Evolutionary conservation across 2,797 vertebrate genomes (phyloP).

Genomic region (Sebastes kiyomatsui): DNA sequence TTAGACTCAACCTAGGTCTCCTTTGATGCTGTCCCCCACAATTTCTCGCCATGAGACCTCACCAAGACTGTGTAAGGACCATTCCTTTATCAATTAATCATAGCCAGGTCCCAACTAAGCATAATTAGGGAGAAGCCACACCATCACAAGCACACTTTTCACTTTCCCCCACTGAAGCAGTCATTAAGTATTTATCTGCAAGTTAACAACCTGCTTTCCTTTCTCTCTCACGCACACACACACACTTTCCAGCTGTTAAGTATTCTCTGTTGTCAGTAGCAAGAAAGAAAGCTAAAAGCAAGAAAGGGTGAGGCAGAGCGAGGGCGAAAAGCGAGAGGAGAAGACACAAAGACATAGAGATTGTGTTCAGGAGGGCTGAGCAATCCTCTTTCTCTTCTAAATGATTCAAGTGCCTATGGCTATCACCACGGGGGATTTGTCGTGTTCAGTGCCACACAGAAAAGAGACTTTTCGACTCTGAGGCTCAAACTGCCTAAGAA

Average conservation of each 20-base stretch:
- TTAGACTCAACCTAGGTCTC: slow-evolving; percentile 93
- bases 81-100: slow-evolving; percentile 99
- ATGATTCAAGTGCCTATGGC: slow-evolving; percentile 86
- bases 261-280: slow-evolving; percentile 61
- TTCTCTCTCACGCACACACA: slow-evolving; percentile 19
- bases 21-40: slow-evolving; percentile 98
- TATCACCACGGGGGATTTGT: slow-evolving; percentile 83
- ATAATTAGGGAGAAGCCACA: slow-evolving; percentile 97
- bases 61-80: slow-evolving; percentile 86
- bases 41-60: slow-evolving; percentile 73
- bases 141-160: slow-evolving; percentile 85
- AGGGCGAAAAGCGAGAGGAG: slow-evolving; percentile 22
- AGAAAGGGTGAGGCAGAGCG: slow-evolving; percentile 31
- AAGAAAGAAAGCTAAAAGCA: slow-evolving; percentile 47
- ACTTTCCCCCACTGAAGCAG: slow-evolving; percentile 87
- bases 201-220: slow-evolving; percentile 86
- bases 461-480: slow-evolving; percentile 49
- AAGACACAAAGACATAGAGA: slow-evolving; percentile 39
- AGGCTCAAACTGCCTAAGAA: slow-evolving; percentile 42
- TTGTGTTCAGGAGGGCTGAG: slow-evolving; percentile 43
- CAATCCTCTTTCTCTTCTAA: slow-evolving; percentile 48
- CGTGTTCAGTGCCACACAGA: slow-evolving; percentile 81
- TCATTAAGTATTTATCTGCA: slow-evolving; percentile 99
- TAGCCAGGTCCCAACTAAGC: slow-evolving; percentile 92
- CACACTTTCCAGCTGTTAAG: slow-evolving; percentile 51